Evolutionary conservation across 2,113 vertebrate species (phyloP).

Genomic region (Trematocara unimaculatum): DNA sequence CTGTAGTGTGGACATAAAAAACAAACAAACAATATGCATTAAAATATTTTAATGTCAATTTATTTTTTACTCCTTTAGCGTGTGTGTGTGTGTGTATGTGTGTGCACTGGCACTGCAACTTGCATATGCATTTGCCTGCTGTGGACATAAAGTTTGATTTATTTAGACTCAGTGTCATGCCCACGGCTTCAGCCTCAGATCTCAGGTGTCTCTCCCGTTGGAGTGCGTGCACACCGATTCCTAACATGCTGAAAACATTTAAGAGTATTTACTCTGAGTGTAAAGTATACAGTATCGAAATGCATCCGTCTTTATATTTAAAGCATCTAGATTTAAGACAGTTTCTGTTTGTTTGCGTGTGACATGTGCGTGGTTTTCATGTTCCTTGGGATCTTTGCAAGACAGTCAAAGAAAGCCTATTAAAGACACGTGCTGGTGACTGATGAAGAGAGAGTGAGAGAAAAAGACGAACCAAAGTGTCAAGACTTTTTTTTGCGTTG

Average conservation of each 20-base stretch:
- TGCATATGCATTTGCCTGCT: slow-evolving; percentile 50
- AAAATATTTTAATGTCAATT: neutral
- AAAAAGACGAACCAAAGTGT: slow-evolving; percentile 47
- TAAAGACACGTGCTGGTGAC: slow-evolving; percentile 20
- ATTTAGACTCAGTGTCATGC: slow-evolving; percentile 42
- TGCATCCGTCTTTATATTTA: neutral
- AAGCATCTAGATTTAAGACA: neutral
- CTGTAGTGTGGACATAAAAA: neutral
- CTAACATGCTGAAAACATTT: slow-evolving; percentile 27
- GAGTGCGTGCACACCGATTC: slow-evolving; percentile 25
- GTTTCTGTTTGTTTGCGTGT: neutral
- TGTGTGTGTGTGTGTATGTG: neutral
- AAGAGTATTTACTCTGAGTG: slow-evolving; percentile 43
- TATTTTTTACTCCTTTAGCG: neutral
- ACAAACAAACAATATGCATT: neutral
- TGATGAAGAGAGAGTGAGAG: slow-evolving; percentile 23
- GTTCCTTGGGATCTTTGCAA: neutral
- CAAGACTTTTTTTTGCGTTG: slow-evolving; percentile 20
- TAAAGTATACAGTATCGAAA: slow-evolving; percentile 21
- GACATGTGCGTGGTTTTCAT: neutral
- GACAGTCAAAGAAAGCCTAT: slow-evolving; percentile 42
- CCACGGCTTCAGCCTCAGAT: slow-evolving; percentile 14
- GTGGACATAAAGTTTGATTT: slow-evolving; percentile 61
- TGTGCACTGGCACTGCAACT: neutral
- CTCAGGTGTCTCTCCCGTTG: slow-evolving; percentile 43